Base-by-base conservation (phyloP, 2,113 vertebrate species). In the Rhipidura dahli region DNA sequence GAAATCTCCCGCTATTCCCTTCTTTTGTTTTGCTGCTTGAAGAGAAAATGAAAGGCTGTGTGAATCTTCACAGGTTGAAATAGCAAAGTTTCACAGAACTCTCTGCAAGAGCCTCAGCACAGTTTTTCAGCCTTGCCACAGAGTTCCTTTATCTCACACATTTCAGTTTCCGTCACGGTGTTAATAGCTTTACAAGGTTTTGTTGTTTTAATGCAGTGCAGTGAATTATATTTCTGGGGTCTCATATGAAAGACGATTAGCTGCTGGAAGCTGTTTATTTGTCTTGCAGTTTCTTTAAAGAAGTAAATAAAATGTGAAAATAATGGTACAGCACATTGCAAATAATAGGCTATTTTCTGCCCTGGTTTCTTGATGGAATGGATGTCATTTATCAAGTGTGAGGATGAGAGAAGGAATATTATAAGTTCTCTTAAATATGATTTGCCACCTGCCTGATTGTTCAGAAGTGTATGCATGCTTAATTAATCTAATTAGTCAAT, bases 401-500 rank as follows among this genome's bases (percentile, higher is more conserved):
- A 97, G 94, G 83, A 95, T 96, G 95, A 98, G 93, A 95, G 83
- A 97, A 96, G 90, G 92, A 94, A 97, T 97, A 42, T n/a, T 96
- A 75, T 91, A 97, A 97, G 95, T 97, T 93, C 93, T 95, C 96
- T 96, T 97, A 92, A 97, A 97, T 97, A 93, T 97, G 97, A 97
- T 97, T 98, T 98, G 96, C 98, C 97, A 98, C 98, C 97, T 98
- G 98, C 96, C 89, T 98, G 96, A 97, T 96, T 98, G 87, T 97
- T 97, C 97, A 94, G 90, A 97, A 97, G 93, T 97, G 94, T 97
- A 94, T 97, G 97, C 94, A 33, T 76, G 92, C 96, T 97, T 98
- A 98, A 98, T 98, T 98, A 98, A 98, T 97, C 97, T 98, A 98
- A 98, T 98, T 98, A 98, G 97, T 98, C 97, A 97, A 96, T 94